Base-by-base conservation (phyloP, 2,113 vertebrate genomes). In the Cranoglanis bouderius region DNA sequence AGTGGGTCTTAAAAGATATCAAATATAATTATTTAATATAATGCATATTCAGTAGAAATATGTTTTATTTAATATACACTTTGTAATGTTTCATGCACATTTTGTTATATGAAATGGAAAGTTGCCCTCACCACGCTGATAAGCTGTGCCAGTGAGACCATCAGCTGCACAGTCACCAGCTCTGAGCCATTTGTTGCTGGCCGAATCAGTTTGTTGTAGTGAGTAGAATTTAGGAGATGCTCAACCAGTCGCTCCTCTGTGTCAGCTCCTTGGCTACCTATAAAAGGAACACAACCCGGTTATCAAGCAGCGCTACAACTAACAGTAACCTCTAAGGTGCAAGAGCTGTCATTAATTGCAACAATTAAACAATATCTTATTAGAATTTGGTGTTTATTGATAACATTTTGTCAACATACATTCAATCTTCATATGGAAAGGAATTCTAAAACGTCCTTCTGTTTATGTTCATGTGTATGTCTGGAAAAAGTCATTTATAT, bases 171-270 rank as follows among this genome's bases (percentile, higher is more conserved):
- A 0, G 97, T 98, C 77, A 99, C 98, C 94, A 98, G 92, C 92
- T 99, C 96, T 0, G 97, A 98, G 91, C 97, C 97, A 4, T 99
- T 99, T 87, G 97, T 97, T 0, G 98, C 98, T 0, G 98, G 98
- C 2, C 98, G 97, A 94, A 99, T 99, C 87, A 99, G 95, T 88
- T 99, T 99, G 95, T 99, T 99, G 92, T 99, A 99, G 83, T 97
- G 97, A 0, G 96, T 94, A 0, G 98, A 97, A 86, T 98, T 97
- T 82, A 99, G 93, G 74, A 99, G 97, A 78, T 98, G 96, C 55
- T 98, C 97, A 74, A 99, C 97, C 93, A 99, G 93, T 13, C 98
- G 95, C 90, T 99, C 98, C 92, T 99, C 98, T 0, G 97, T 98
- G 93, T 98, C 97, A 0, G 97, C 98, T 74, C 95, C 95, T 75